phyloP scores from a whole-genome alignment of 2,888 invertebrate genomes.

The Scelioninae gen. 1 region DNA sequence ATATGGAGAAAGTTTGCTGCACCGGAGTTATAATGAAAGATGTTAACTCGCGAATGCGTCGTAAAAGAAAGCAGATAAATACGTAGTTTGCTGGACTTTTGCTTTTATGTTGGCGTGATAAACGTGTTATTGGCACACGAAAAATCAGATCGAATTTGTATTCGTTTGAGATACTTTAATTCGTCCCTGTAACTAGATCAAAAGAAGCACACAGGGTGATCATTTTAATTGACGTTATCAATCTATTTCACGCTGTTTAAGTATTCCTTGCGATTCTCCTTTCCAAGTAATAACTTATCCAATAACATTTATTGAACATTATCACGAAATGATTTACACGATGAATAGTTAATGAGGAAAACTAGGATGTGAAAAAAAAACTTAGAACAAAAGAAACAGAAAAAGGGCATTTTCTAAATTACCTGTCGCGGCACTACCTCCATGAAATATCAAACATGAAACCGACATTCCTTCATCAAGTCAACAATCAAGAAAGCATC shows the following conservation, averaged over 20 bases:
- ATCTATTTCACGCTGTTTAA: conserved; percentile 19
- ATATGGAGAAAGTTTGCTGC: too few relatives aligned
- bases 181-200: conserved; percentile 16
- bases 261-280: background rate
- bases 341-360: conserved; percentile 33
- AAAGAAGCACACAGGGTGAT: background rate
- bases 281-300: conserved; percentile 33
- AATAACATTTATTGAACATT: conserved; percentile 33
- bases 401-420: conserved; percentile 28
- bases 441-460: conserved; percentile 35
- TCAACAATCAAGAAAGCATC: conserved; percentile 48
- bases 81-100: too few relatives aligned
- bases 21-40: too few relatives aligned
- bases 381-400: too few relatives aligned
- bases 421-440: conserved; percentile 29
- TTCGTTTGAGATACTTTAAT: background rate
- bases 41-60: too few relatives aligned
- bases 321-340: conserved; percentile 33
- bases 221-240: conserved; percentile 9
- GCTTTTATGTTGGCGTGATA: too few relatives aligned
- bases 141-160: too few relatives aligned
- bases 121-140: too few relatives aligned
- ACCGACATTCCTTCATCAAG: conserved; percentile 49
- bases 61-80: too few relatives aligned
- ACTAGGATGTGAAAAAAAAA: background rate